Percentiles rank a stretch among this genome's conserved stretches.
Conservation (phyloP, 1,140 invertebrate genomes). For the Trachelipus rathkii region DNA sequence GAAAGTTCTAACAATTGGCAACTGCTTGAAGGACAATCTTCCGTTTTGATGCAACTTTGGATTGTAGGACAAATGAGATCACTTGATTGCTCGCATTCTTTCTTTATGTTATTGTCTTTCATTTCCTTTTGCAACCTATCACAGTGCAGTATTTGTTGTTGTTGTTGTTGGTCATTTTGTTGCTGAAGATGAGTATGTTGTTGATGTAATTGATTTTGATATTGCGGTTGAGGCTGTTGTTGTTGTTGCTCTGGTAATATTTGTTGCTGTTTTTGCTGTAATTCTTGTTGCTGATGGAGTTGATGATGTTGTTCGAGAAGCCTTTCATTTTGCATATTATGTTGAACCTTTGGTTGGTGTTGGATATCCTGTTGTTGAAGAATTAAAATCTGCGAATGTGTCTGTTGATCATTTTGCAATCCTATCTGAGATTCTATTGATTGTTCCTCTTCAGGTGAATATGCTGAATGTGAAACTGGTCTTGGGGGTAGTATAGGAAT, state of each 20-base stretch:
- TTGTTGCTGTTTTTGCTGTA: background rate
- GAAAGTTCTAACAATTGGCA: background rate
- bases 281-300: background rate
- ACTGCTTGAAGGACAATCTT: background rate
- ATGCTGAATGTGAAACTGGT: constrained; percentile 10
- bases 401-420: too few relatives aligned
- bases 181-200: background rate
- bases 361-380: too few relatives aligned
- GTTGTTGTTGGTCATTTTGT: background rate
- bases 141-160: background rate
- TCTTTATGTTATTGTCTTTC: too few relatives aligned
- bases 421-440: too few relatives aligned
- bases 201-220: background rate
- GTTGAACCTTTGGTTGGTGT: too few relatives aligned
- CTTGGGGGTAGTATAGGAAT: background rate
- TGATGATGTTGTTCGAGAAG: background rate
- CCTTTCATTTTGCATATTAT: too few relatives aligned
- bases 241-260: background rate
- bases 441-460: too few relatives aligned
- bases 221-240: background rate
- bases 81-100: background rate
- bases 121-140: too few relatives aligned
- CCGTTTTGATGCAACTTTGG: background rate
- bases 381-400: too few relatives aligned
- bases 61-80: background rate